Conservation (phyloP, 2,113 vertebrate species). For the Calypte anna region DNA sequence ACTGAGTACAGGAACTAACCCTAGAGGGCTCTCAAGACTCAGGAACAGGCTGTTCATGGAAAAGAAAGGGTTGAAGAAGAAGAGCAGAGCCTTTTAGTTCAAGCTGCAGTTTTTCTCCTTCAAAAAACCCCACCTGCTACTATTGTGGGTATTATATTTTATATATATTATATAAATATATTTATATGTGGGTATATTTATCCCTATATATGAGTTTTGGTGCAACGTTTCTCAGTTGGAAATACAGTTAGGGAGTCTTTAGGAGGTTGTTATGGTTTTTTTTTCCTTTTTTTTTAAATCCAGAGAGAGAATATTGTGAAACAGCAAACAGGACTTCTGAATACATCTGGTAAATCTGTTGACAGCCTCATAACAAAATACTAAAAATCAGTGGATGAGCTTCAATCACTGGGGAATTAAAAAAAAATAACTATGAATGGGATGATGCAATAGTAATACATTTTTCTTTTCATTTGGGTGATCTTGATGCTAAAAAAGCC, state of each 20-base stretch:
- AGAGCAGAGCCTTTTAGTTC: neutral
- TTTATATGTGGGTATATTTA: neutral
- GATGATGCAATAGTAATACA: neutral
- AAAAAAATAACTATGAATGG: neutral
- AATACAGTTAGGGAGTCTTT: neutral
- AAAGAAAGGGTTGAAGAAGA: neutral
- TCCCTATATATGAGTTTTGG: accelerated
- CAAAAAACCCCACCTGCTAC: neutral
- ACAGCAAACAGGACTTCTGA: neutral
- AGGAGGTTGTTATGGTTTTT: neutral
- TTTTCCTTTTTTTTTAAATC: neutral
- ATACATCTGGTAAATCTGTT: neutral
- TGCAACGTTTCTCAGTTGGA: neutral
- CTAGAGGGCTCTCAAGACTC: slow-evolving; percentile 43
- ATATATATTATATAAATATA: too few species aligned
- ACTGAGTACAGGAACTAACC: neutral
- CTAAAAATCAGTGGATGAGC: neutral
- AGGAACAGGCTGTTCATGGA: neutral
- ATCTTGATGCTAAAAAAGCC: neutral
- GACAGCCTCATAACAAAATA: neutral
- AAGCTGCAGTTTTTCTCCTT: neutral
- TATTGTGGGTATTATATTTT: neutral
- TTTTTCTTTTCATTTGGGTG: neutral
- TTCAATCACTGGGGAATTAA: neutral
- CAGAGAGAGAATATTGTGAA: neutral